These are phyloP conservation scores for Cosmia pyralina DNA, from an alignment of 2,888 invertebrate genomes.

Conservation along the genomic window DNA sequence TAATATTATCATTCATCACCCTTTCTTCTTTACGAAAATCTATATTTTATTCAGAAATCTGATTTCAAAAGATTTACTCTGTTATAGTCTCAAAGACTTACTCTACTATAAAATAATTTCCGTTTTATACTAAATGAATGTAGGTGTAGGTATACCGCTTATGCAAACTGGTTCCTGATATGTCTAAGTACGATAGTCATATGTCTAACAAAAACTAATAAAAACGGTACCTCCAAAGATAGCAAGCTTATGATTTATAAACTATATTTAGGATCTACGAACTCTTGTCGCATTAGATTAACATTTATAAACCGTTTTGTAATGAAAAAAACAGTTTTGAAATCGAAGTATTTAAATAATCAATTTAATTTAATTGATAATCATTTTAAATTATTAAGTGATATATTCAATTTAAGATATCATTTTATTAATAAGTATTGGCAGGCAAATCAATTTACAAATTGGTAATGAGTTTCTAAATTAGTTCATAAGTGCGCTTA, in stretches of 20 bases:
- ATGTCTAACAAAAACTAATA: constrained; percentile 26
- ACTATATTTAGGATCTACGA: constrained; percentile 49
- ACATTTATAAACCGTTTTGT: constrained; percentile 35
- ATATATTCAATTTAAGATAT: background rate
- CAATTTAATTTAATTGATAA: constrained; percentile 4
- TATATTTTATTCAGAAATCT: background rate
- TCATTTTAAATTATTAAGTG: background rate
- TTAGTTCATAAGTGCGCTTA: background rate
- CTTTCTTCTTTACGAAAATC: background rate
- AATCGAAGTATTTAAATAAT: constrained; percentile 22
- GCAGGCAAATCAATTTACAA: background rate
- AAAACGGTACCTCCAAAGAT: constrained; percentile 57
- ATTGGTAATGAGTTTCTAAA: background rate
- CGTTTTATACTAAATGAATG: background rate
- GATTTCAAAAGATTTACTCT: background rate
- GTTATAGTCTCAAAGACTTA: background rate
- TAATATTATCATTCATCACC: too few species aligned
- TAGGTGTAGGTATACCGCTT: background rate
- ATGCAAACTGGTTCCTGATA: constrained; percentile 21
- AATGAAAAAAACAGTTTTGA: constrained; percentile 30
- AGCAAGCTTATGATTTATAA: constrained; percentile 48
- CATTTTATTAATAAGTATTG: background rate
- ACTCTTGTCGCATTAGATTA: constrained; percentile 56
- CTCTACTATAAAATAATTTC: background rate
- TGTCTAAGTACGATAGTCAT: background rate